These are phyloP conservation scores for Calliopum simillimum DNA, from an alignment of 2,888 invertebrate genomes.

Conservation along the genomic window DNA sequence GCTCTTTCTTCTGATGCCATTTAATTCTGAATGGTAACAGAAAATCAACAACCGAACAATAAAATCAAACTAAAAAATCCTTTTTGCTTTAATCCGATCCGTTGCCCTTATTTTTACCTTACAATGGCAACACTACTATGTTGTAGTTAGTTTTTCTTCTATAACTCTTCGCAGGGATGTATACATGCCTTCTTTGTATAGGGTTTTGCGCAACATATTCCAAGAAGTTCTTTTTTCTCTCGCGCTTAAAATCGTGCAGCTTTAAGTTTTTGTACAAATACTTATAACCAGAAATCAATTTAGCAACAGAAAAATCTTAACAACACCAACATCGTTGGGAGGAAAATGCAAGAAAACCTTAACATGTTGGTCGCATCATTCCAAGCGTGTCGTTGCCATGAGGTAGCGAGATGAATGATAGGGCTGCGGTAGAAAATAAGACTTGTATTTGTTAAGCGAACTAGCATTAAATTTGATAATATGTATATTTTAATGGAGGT, in stretches of 20 bases:
- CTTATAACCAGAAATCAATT: too few relatives aligned
- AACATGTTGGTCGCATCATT: too few relatives aligned
- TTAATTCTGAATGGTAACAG: conserved; percentile 12
- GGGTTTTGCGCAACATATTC: not conserved
- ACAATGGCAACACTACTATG: not conserved
- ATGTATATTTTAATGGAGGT: too few relatives aligned
- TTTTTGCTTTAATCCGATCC: conserved; percentile 20
- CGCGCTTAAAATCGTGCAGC: conserved; percentile 15
- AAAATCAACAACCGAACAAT: conserved; percentile 5
- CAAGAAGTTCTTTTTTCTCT: conserved; percentile 4
- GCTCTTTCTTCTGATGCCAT: conserved; percentile 2
- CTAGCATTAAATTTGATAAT: too few relatives aligned
- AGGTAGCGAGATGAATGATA: too few relatives aligned
- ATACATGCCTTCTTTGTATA: not conserved
- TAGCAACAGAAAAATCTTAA: too few relatives aligned
- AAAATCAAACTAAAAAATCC: conserved; percentile 4
- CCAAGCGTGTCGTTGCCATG: too few relatives aligned
- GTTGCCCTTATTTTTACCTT: not conserved
- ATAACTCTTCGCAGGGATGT: not conserved
- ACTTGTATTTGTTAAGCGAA: too few relatives aligned
- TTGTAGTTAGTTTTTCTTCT: not conserved
- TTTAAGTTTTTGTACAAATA: too few relatives aligned
- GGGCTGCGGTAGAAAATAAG: too few relatives aligned
- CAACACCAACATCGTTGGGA: too few relatives aligned
- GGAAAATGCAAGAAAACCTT: too few relatives aligned